Base-by-base conservation (phyloP, 2,888 invertebrate species). In the Cryptosula pallasiana region DNA sequence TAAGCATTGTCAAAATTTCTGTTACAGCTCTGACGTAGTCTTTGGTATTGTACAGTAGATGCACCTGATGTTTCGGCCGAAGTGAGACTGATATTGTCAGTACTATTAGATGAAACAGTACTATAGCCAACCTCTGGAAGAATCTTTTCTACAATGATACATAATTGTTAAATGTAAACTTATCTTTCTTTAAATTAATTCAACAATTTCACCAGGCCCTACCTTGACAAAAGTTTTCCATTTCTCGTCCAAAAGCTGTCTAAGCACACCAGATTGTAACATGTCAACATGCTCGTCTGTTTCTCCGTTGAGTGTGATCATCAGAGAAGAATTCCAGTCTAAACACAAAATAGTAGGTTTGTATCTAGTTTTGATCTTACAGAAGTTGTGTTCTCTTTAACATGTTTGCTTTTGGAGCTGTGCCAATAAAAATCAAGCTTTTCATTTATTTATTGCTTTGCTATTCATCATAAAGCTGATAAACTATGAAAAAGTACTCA, bases 291-390 rank as follows among this genome's bases (percentile, higher is more conserved):
- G 99, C 80, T 95, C 97, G 80, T 95, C 93, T 82, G 96, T 97
- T 13, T 94, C 94, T 72, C 98, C 98, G 82, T 97, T 96, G 74
- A 98, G 88, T 79, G 99, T 97, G 76, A 97, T 96, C 86, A 97
- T 96, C 72, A 99, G 87, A 0, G 98, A 98, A 0, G 98, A 98
- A 84, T 96, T 96, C 94, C 96, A 96, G 87, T 99, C 98, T 97
- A 82, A 20, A 86, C 76, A 72, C 5, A 45, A 45, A 45, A 5
- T 16, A 45, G n/a, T n/a, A n/a, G n/a, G n/a, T n/a, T n/a, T n/a
- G n/a, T n/a, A n/a, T n/a, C n/a, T n/a, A n/a, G n/a, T n/a, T n/a
- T n/a, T n/a, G n/a, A n/a, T n/a, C n/a, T n/a, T n/a, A n/a, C n/a
- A n/a, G n/a, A n/a, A n/a, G n/a, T n/a, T n/a, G n/a, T n/a, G n/a